A percentile compares a stretch with the other conserved stretches of the same genome.
Evolutionary conservation across 2,113 vertebrate species (phyloP).

Genomic region (Bostrychus sinensis): DNA sequence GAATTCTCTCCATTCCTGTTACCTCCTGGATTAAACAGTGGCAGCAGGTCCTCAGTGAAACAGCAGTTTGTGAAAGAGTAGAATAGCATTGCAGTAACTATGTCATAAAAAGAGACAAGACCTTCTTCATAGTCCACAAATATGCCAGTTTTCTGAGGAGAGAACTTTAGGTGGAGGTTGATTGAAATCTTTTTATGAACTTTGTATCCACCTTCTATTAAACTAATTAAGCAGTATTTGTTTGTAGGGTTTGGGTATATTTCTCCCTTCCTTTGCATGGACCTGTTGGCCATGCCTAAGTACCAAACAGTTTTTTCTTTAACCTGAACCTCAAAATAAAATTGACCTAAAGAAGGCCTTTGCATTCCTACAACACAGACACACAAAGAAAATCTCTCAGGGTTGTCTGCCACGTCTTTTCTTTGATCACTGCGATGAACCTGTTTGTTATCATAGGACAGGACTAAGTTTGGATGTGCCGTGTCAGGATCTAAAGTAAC

Average conservation of each 20-base stretch:
- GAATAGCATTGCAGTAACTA: conserved; percentile 16
- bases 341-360: conserved; percentile 34
- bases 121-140: conserved; percentile 27
- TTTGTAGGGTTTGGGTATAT: background rate
- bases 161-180: background rate
- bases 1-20: background rate
- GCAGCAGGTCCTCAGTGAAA: conserved; percentile 37
- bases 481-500: conserved; percentile 48
- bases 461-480: conserved; percentile 19
- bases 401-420: conserved; percentile 1
- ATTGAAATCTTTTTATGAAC: background rate
- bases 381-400: conserved; percentile 8
- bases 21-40: conserved; percentile 24
- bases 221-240: conserved; percentile 31
- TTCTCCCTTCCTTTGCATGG: conserved; percentile 10
- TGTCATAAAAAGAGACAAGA: conserved; percentile 17
- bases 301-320: conserved; percentile 26
- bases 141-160: conserved; percentile 27
- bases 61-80: conserved; percentile 19
- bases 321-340: conserved; percentile 41
- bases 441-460: conserved; percentile 21
- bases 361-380: conserved; percentile 31
- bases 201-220: background rate
- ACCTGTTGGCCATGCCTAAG: conserved; percentile 36
- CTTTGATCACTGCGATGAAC: background rate